Percentiles rank a stretch among this genome's conserved stretches.
Conservation (phyloP, 1,140 invertebrate species). For the Babylonia areolata region DNA sequence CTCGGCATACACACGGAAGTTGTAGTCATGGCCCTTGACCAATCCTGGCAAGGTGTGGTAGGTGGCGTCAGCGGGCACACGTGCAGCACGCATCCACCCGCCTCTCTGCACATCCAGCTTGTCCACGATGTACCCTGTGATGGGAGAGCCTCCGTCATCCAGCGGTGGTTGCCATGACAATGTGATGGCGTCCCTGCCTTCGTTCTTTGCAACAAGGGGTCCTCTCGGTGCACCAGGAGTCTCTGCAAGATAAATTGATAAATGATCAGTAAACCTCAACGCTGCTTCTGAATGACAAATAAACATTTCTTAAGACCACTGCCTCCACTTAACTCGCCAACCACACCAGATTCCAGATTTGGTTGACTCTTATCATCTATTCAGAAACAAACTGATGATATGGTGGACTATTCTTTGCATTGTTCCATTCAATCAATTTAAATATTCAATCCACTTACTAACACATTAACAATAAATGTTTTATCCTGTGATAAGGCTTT, state of each 20-base stretch:
- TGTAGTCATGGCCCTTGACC: slow-evolving; percentile 95
- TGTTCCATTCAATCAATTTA: neutral
- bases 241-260: slow-evolving; percentile 76
- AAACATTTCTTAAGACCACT: too few species aligned
- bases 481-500: too few species aligned
- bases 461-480: too few species aligned
- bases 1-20: slow-evolving; percentile 96
- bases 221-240: slow-evolving; percentile 94
- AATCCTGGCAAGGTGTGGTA: slow-evolving; percentile 85
- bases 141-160: slow-evolving; percentile 66
- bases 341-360: too few species aligned
- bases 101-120: slow-evolving; percentile 82
- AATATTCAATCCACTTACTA: too few species aligned
- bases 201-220: slow-evolving; percentile 92
- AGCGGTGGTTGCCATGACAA: slow-evolving; percentile 71
- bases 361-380: too few species aligned
- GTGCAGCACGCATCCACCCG: slow-evolving; percentile 90
- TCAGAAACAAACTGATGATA: too few species aligned
- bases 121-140: slow-evolving; percentile 74
- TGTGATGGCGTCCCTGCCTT: slow-evolving; percentile 95
- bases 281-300: too few species aligned
- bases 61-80: slow-evolving; percentile 77
- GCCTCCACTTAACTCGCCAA: too few species aligned
- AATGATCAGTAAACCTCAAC: too few species aligned
- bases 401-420: too few species aligned